Evolutionary conservation across 2,888 invertebrate genomes (phyloP).

Genomic region (Dryomyza anilis): DNA sequence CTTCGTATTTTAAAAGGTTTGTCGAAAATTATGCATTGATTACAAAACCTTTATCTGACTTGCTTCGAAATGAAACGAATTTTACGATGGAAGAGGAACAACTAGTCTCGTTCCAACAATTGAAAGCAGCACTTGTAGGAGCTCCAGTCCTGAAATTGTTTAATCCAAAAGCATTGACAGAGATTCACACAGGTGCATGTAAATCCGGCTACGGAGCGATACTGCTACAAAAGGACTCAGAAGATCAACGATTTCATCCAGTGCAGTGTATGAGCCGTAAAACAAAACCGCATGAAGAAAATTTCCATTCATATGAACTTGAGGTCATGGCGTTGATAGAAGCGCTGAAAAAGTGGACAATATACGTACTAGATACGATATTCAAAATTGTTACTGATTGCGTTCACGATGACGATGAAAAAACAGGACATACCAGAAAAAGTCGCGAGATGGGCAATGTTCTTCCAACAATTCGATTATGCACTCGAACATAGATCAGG

Average conservation of each 20-base stretch:
- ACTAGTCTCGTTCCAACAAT: no score
- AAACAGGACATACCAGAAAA: not conserved
- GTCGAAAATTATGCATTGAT: no score
- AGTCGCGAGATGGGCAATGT: not conserved
- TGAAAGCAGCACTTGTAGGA: no score
- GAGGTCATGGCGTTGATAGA: not conserved
- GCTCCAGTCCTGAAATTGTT: no score
- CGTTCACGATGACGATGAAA: not conserved
- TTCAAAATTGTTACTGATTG: not conserved
- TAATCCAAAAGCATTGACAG: slow-evolving; percentile 7
- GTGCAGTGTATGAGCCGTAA: slow-evolving; percentile 33
- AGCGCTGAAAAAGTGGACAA: not conserved
- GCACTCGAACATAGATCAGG: not conserved
- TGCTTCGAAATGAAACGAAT: no score
- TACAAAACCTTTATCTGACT: no score
- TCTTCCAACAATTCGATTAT: not conserved
- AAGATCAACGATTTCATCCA: slow-evolving; percentile 28
- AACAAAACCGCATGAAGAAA: slow-evolving; percentile 23
- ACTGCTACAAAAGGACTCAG: slow-evolving; percentile 25
- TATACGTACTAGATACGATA: not conserved
- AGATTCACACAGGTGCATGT: slow-evolving; percentile 18
- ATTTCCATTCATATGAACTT: slow-evolving; percentile 7
- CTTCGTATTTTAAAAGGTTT: no score
- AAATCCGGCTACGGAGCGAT: slow-evolving; percentile 33
- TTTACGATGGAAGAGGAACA: no score